Evolutionary conservation across 37 sponge, comb jelly and placozoan species (phyloP).

Genomic region (Spongilla lacustris): DNA sequence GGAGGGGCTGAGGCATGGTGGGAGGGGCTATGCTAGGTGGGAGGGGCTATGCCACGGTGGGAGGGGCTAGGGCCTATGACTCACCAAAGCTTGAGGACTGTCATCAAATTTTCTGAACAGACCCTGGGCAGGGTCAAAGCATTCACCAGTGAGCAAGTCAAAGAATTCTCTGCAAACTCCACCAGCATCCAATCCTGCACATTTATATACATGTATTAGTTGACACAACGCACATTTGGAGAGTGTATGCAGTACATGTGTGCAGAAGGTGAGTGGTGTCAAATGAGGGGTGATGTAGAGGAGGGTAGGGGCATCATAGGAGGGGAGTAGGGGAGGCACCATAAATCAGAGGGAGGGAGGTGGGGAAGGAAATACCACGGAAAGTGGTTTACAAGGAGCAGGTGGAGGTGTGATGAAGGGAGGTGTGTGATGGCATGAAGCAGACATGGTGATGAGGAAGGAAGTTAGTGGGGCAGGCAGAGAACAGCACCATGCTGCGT

Average conservation of each 20-base stretch:
- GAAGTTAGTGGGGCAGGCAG: neutral
- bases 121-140: constrained; percentile 67
- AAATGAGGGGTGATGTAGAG: no score
- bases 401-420: neutral
- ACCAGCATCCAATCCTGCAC: constrained; percentile 84
- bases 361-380: neutral
- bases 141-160: constrained; percentile 50
- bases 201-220: neutral
- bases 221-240: neutral
- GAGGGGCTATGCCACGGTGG: no score
- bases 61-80: neutral
- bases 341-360: neutral
- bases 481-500: no score
- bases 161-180: constrained; percentile 89
- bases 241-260: no score
- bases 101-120: constrained; percentile 74
- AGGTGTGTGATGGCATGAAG: neutral
- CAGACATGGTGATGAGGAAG: neutral
- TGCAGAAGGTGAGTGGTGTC: no score
- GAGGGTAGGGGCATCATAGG: no score
- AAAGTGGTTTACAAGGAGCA: no score
- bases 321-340: no score
- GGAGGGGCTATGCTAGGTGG: no score
- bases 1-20: no score
- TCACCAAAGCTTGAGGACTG: constrained; percentile 67